These are phyloP conservation scores for Acomys russatus DNA, from an alignment of 2,797 vertebrate genomes.

Conservation along the genomic window DNA sequence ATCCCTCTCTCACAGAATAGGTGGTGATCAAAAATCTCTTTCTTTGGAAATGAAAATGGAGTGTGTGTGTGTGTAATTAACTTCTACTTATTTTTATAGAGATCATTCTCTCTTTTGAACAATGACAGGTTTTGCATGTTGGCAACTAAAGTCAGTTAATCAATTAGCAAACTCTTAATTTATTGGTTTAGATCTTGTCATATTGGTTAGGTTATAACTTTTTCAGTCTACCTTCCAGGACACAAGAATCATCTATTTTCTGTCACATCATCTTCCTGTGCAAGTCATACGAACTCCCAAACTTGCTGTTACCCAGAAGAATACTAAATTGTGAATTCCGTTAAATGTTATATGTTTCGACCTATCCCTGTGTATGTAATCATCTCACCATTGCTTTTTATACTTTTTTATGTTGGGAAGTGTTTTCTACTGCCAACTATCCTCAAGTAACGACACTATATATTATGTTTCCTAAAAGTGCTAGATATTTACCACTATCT, in stretches of 20 bases:
- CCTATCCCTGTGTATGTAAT: not conserved
- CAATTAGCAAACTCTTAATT: not conserved
- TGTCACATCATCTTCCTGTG: not conserved
- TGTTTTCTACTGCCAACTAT: not conserved
- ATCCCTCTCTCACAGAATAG: not conserved
- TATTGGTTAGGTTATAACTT: not conserved
- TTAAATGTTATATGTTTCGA: not conserved
- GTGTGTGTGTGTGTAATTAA: conserved; percentile 6
- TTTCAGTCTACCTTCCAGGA: not conserved
- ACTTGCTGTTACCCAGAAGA: not conserved
- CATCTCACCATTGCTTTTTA: not conserved
- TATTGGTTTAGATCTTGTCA: conserved; percentile 30
- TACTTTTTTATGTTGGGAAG: not conserved
- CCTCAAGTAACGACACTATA: not conserved
- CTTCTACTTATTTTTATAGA: not conserved
- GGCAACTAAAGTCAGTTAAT: not conserved
- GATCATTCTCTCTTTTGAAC: not conserved
- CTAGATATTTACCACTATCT: not conserved
- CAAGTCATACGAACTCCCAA: not conserved
- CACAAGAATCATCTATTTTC: not conserved
- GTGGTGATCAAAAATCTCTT: not conserved
- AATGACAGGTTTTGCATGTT: not conserved
- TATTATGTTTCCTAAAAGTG: not conserved
- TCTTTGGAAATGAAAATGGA: not conserved
- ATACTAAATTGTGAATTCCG: not conserved